Evolutionary conservation across 2,797 vertebrate genomes (phyloP).

Genomic region (Synaphobranchus kaupii): DNA sequence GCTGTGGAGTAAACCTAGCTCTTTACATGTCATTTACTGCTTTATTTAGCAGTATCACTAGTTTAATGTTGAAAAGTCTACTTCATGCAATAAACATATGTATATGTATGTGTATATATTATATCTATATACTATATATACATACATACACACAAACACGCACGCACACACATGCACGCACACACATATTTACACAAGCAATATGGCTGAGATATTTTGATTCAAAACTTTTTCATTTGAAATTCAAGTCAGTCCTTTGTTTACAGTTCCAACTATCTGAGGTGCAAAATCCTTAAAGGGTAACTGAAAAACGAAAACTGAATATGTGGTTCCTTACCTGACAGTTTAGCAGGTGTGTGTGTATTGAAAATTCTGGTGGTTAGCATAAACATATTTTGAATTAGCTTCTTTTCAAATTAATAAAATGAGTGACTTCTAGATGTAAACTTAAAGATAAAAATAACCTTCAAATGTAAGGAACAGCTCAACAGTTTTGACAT

Average conservation of each 20-base stretch:
- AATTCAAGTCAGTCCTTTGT: constrained; percentile 35
- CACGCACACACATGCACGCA: constrained; percentile 57
- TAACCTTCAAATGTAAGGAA: not conserved
- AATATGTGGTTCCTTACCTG: not conserved
- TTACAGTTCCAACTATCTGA: constrained; percentile 41
- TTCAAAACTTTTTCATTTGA: constrained; percentile 64
- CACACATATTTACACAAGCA: constrained; percentile 69
- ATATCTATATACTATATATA: not conserved
- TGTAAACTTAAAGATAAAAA: not conserved
- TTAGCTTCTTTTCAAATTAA: not conserved
- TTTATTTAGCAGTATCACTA: constrained; percentile 75
- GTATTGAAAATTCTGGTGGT: not conserved
- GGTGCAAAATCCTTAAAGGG: constrained; percentile 18
- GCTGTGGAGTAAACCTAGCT: constrained; percentile 94
- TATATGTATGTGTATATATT: constrained; percentile 17
- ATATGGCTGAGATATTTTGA: constrained; percentile 79
- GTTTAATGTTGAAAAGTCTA: constrained; percentile 72
- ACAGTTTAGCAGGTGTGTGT: not conserved
- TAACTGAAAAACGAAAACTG: not conserved
- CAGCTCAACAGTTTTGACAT: not conserved
- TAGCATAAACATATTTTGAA: too few species aligned
- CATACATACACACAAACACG: constrained; percentile 60
- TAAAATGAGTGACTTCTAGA: not conserved
- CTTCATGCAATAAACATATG: constrained; percentile 69
- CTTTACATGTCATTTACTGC: constrained; percentile 82